These are phyloP conservation scores for Platichthys flesus DNA, from an alignment of 2,113 vertebrate genomes.

Conservation along the genomic window DNA sequence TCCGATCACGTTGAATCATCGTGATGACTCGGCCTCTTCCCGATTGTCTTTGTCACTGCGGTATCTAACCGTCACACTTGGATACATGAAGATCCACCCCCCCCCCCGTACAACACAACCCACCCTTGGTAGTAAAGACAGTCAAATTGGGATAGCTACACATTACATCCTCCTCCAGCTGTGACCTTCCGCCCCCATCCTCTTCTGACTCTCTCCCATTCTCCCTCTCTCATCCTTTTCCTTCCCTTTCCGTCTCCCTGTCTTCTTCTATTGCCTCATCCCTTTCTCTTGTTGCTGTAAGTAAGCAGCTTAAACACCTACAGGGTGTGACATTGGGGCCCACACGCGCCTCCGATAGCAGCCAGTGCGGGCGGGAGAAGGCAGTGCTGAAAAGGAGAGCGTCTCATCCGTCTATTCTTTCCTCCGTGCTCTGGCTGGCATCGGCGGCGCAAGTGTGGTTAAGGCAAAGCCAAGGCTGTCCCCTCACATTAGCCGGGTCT, in stretches of 20 bases:
- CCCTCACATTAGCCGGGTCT: conserved; percentile 80
- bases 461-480: conserved; percentile 81
- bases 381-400: conserved; percentile 70
- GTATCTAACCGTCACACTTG: conserved; percentile 35
- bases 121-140: conserved; percentile 44
- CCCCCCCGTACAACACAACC: conserved; percentile 30
- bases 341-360: conserved; percentile 76
- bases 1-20: conserved; percentile 8
- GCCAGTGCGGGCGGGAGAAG: conserved; percentile 70
- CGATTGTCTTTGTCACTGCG: conserved; percentile 11
- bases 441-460: conserved; percentile 59
- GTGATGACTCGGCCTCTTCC: conserved; percentile 37
- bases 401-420: conserved; percentile 78
- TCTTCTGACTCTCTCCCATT: conserved; percentile 66
- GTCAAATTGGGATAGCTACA: conserved; percentile 66
- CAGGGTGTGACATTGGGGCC: conserved; percentile 80
- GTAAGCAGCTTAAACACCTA: conserved; percentile 85
- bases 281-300: conserved; percentile 73
- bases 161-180: conserved; percentile 72
- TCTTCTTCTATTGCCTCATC: conserved; percentile 73
- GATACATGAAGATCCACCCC: conserved; percentile 17
- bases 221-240: conserved; percentile 64
- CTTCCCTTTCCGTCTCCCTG: conserved; percentile 59
- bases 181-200: conserved; percentile 75
- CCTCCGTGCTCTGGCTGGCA: conserved; percentile 71